phyloP scores from a whole-genome alignment of 1,140 invertebrate genomes.

The Trichonephila clavata region DNA sequence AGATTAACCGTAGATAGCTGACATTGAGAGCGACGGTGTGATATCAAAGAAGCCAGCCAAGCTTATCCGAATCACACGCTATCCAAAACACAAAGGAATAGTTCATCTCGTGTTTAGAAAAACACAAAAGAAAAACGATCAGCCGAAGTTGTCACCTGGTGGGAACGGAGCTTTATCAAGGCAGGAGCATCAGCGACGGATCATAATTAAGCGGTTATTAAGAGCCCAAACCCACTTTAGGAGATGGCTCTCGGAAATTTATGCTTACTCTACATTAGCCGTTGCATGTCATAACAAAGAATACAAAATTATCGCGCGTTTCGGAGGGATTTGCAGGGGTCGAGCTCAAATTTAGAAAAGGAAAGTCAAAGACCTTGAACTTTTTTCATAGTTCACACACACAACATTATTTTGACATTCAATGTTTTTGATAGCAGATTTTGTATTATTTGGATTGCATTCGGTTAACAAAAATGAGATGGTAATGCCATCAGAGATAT shows the following conservation, averaged over 20 bases:
- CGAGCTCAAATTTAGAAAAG: not conserved
- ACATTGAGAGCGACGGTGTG: constrained; percentile 33
- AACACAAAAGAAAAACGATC: constrained; percentile 48
- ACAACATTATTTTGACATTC: no score
- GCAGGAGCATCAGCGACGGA: constrained; percentile 29
- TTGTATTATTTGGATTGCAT: no score
- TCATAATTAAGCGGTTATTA: constrained; percentile 72
- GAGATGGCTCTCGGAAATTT: constrained; percentile 57
- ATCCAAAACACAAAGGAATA: constrained; percentile 52
- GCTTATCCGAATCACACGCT: constrained; percentile 56
- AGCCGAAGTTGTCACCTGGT: constrained; percentile 63
- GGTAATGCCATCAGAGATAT: no score
- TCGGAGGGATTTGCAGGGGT: not conserved
- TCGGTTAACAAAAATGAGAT: no score
- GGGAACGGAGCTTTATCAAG: constrained; percentile 58
- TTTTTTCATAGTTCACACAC: no score
- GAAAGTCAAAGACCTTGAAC: not conserved
- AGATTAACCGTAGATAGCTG: not conserved
- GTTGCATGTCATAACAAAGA: constrained; percentile 58
- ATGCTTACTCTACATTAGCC: constrained; percentile 69
- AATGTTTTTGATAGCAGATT: no score
- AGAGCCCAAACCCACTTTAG: constrained; percentile 39
- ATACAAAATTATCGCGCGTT: constrained; percentile 38
- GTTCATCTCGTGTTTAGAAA: not conserved
- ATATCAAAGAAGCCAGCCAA: constrained; percentile 57